Conservation (phyloP, 2,797 vertebrate species). For the Paguma larvata region DNA sequence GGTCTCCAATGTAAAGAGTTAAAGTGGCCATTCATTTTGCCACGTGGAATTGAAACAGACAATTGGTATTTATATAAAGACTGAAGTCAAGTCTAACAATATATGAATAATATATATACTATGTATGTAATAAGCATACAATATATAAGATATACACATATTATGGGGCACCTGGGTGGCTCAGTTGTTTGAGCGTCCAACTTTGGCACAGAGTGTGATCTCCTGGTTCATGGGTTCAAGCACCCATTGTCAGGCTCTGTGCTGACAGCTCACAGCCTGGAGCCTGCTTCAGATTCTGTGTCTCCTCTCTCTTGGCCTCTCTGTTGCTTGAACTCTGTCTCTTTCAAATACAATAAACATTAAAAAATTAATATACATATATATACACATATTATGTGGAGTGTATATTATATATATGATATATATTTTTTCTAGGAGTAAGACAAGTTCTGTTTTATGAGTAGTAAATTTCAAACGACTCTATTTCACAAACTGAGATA, state of each 20-base stretch:
- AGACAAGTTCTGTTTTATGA: background rate
- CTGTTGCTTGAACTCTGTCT: too few relatives aligned
- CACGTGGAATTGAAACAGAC: background rate
- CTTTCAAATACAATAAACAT: too few relatives aligned
- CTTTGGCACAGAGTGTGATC: too few relatives aligned
- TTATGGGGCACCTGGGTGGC: too few relatives aligned
- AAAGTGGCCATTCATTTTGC: background rate
- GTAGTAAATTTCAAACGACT: background rate
- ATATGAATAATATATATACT: background rate
- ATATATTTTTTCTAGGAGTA: background rate
- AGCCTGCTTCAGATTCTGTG: too few relatives aligned
- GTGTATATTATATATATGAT: background rate
- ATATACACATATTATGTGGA: background rate
- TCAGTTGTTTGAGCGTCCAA: too few relatives aligned
- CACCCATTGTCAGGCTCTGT: accelerated
- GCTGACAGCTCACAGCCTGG: too few relatives aligned
- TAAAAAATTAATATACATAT: background rate
- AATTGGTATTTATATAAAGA: background rate
- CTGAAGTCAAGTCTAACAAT: background rate
- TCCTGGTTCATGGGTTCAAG: too few relatives aligned
- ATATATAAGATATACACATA: background rate
- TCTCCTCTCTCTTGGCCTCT: too few relatives aligned
- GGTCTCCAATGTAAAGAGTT: background rate
- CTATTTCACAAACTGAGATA: background rate
- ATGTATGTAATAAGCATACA: background rate